These are phyloP conservation scores for Melieria picta DNA, from an alignment of 2,888 invertebrate species.

Conservation along the genomic window DNA sequence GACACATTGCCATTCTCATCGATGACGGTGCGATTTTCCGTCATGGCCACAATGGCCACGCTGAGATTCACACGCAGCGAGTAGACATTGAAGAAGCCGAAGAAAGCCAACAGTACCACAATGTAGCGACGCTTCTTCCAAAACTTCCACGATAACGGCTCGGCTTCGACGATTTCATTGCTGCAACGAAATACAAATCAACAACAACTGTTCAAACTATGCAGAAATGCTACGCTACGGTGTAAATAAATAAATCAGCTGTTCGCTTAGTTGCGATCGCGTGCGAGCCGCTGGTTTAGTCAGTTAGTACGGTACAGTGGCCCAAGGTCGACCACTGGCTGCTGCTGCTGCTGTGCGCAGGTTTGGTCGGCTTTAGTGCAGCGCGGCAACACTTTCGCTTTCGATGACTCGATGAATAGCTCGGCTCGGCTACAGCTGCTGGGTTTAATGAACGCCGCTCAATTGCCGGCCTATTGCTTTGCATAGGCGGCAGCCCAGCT, in stretches of 20 bases:
- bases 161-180: conserved; percentile 56
- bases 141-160: conserved; percentile 72
- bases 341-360: too few relatives aligned
- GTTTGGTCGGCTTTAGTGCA: too few relatives aligned
- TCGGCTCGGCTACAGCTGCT: too few relatives aligned
- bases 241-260: background rate
- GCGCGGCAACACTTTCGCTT: too few relatives aligned
- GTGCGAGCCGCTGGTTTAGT: too few relatives aligned
- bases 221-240: background rate
- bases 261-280: conserved; percentile 16
- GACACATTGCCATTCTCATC: conserved; percentile 73
- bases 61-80: conserved; percentile 88
- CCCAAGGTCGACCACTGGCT: too few relatives aligned
- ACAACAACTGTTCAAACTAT: background rate
- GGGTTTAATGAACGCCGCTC: too few relatives aligned
- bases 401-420: too few relatives aligned
- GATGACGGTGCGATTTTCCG: conserved; percentile 72
- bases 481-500: too few relatives aligned
- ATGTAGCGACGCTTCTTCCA: conserved; percentile 80
- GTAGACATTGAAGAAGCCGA: conserved; percentile 87
- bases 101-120: conserved; percentile 81
- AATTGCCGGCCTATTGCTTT: too few relatives aligned
- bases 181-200: conserved; percentile 39
- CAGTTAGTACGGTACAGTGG: too few relatives aligned
- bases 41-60: conserved; percentile 95